Evolutionary conservation across 2,888 invertebrate species (phyloP), one percentile per base, ranked within the genome.

Genomic region (Antheraea assamensis): DNA sequence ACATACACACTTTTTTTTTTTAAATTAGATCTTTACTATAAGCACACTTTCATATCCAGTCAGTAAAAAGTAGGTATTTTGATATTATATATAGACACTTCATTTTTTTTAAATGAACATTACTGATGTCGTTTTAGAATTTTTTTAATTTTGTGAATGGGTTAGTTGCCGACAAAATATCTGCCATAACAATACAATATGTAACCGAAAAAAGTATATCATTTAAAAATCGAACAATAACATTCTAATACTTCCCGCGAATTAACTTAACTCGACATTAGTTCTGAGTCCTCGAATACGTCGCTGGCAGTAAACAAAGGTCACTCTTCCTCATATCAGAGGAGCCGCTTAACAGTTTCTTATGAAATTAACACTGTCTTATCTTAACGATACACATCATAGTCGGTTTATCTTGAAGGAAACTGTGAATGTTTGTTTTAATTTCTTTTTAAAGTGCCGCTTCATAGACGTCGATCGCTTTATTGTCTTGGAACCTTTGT

Each of bases 341-440:
- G 81, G 78, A 81, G 81, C 87, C 86, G 87, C 84, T 82, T 86
- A 85, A 85, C 87, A 85, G 86, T 88, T 87, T 89, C 86, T 83
- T 86, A 85, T 81, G 88, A 90, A 91, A 91, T 91, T 89, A 91
- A 89, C 87, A 82, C 86, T 76, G 77, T 79, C 83, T 90, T 91
- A 91, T 92, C 91, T 92, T 83, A 83, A 88, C 83, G 83, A 83
- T 82, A 82, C 77, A 79, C 79, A 79, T 84, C 90, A 89, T 85
- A 85, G 76, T 68, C 74, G 77, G 81, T 76, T 88, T 90, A 91
- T 92, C 89, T 90, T 85, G 80, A 78, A 82, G 85, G 89, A 89
- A 89, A 87, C 83, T 80, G 77, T 85, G 80, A 76, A 84, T 92
- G 90, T 90, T 92, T 90, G 86, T 78, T 79, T 84, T 84, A 81